Evolutionary conservation across 2,888 invertebrate species (phyloP).

Genomic region (Watsonalla binaria): DNA sequence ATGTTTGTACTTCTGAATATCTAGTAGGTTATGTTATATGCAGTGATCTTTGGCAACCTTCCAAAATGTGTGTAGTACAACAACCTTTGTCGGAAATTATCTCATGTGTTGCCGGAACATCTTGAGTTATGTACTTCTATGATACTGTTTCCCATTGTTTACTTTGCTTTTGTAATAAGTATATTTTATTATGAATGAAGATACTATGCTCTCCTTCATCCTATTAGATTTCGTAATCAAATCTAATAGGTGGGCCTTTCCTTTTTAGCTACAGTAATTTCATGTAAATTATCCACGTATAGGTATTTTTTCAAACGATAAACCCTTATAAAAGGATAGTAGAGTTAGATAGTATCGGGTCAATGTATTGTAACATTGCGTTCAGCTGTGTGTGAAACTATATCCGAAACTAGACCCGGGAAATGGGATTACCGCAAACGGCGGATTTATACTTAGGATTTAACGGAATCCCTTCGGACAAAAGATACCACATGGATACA

Average conservation of each 20-base stretch:
- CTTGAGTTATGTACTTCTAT: conserved; percentile 20
- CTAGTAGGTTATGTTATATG: conserved; percentile 20
- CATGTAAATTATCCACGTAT: not conserved
- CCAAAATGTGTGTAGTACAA: conserved; percentile 49
- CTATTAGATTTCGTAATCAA: not conserved
- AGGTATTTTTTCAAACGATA: conserved; percentile 10
- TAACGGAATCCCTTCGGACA: conserved; percentile 54
- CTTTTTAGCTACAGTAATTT: not conserved
- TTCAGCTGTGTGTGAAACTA: conserved; percentile 54
- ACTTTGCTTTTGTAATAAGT: not conserved
- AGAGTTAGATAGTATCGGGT: conserved; percentile 24
- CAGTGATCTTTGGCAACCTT: conserved; percentile 51
- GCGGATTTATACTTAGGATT: conserved; percentile 66
- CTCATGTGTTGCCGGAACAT: conserved; percentile 49
- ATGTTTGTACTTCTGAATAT: conserved; percentile 17
- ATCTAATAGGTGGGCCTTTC: not conserved
- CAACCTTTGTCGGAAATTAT: conserved; percentile 46
- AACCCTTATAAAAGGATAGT: conserved; percentile 24
- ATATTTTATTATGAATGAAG: not conserved
- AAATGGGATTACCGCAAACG: conserved; percentile 65
- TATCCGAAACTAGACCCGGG: conserved; percentile 46
- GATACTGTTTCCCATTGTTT: not conserved
- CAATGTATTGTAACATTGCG: conserved; percentile 36
- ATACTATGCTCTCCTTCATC: too few relatives aligned
- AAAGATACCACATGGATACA: conserved; percentile 45